phyloP scores from a whole-genome alignment of 2,888 invertebrate genomes.

The Ryuthela nishihirai region DNA sequence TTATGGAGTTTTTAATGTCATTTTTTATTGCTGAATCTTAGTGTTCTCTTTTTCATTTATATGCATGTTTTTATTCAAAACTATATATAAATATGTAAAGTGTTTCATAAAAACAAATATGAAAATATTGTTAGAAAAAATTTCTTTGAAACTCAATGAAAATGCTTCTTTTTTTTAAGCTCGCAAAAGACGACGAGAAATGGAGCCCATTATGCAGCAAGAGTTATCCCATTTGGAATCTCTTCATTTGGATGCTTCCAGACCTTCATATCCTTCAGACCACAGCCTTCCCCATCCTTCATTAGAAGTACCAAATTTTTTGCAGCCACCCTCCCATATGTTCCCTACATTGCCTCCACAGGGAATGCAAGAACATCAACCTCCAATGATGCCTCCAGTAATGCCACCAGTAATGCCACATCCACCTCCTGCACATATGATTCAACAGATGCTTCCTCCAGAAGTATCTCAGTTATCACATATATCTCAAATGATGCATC shows the following conservation, averaged over 20 bases:
- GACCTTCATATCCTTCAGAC: constrained; percentile 2
- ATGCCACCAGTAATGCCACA: not conserved
- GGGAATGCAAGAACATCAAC: no score
- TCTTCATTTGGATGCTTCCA: constrained; percentile 6
- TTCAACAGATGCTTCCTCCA: constrained; percentile 11
- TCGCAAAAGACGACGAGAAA: not conserved
- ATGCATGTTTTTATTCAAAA: no score
- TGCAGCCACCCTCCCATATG: constrained; percentile 4
- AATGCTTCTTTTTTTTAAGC: no score
- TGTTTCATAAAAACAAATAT: no score
- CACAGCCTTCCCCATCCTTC: constrained; percentile 19
- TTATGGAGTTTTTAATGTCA: no score
- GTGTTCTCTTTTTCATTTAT: no score
- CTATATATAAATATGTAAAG: no score
- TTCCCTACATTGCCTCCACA: constrained; percentile 2
- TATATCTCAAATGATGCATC: constrained; percentile 22
- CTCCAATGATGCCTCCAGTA: no score
- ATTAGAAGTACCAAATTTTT: constrained; percentile 8
- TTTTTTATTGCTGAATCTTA: no score
- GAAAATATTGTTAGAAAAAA: no score
- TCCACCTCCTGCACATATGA: constrained; percentile 7
- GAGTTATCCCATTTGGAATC: constrained; percentile 11
- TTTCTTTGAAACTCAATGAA: no score
- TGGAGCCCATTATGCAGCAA: not conserved
- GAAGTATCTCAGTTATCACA: constrained; percentile 14